phyloP scores from a whole-genome alignment of 1,140 invertebrate species.

The Platorchestia sp. region DNA sequence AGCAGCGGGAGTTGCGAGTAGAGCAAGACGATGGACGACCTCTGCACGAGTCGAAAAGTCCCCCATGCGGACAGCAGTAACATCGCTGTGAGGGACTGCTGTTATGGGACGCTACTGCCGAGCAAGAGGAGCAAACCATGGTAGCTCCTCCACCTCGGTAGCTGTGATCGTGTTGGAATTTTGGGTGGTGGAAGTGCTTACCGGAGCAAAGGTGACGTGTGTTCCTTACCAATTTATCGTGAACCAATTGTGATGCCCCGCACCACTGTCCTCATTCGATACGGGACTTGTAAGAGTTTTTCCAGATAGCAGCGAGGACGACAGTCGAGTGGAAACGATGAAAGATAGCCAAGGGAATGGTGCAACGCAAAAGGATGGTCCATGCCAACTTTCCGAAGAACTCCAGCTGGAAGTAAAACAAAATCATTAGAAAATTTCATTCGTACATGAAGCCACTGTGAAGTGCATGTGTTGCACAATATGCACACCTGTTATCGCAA shows the following conservation, averaged over 20 bases:
- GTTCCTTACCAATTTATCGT: slow-evolving; percentile 49
- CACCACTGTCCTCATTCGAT: slow-evolving; percentile 66
- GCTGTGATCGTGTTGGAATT: slow-evolving; percentile 34
- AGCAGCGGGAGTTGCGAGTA: slow-evolving; percentile 38
- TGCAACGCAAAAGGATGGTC: slow-evolving; percentile 93
- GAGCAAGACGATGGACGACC: slow-evolving; percentile 27
- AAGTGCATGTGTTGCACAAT: no score
- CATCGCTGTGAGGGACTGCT: slow-evolving; percentile 43
- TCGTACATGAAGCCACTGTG: neutral
- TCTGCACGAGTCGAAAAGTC: neutral
- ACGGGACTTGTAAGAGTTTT: slow-evolving; percentile 92
- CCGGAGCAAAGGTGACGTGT: slow-evolving; percentile 32
- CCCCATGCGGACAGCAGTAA: slow-evolving; percentile 30
- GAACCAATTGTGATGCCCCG: slow-evolving; percentile 54
- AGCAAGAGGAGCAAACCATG: slow-evolving; percentile 11
- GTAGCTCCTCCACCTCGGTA: neutral
- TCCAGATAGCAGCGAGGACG: slow-evolving; percentile 97
- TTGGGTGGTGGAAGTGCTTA: slow-evolving; percentile 49
- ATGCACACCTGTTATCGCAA: no score
- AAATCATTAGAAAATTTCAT: slow-evolving; percentile 57
- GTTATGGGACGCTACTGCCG: slow-evolving; percentile 25
- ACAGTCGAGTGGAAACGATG: slow-evolving; percentile 97
- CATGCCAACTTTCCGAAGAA: slow-evolving; percentile 96
- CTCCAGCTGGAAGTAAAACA: slow-evolving; percentile 78
- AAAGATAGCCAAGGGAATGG: slow-evolving; percentile 95